Evolutionary conservation across 2,888 invertebrate genomes (phyloP).

Genomic region (Latrodectus elegans): DNA sequence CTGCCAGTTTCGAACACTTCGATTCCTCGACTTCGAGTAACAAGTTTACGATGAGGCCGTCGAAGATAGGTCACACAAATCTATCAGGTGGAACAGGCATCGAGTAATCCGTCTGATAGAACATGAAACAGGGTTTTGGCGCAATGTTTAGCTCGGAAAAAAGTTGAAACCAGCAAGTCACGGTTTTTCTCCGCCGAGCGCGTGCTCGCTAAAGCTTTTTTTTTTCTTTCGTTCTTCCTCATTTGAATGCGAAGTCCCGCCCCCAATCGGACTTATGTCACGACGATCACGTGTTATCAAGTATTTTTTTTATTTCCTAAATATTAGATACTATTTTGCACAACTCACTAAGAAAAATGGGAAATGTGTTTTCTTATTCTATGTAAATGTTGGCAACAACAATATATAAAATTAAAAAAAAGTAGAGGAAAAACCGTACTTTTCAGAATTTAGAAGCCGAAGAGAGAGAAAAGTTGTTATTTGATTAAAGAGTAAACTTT

Average conservation of each 20-base stretch:
- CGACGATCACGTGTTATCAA: conserved; percentile 40
- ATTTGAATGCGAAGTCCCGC: conserved; percentile 41
- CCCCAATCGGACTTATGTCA: conserved; percentile 28
- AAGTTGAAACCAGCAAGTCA: conserved; percentile 41
- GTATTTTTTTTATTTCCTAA: no score
- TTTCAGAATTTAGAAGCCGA: no score
- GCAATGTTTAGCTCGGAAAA: conserved; percentile 29
- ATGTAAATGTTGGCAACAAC: no score
- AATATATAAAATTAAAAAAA: no score
- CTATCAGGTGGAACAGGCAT: conserved; percentile 59
- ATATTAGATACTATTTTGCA: no score
- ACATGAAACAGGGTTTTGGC: conserved; percentile 11
- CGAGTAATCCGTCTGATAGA: conserved; percentile 9
- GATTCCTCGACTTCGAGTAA: conserved; percentile 43
- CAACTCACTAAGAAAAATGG: no score
- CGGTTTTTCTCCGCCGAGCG: conserved; percentile 45
- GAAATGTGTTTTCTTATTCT: no score
- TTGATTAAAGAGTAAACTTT: no score
- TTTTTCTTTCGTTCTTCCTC: conserved; percentile 13
- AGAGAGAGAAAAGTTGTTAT: no score
- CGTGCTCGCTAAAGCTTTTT: conserved; percentile 20
- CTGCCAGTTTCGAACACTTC: conserved; percentile 40
- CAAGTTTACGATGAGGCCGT: conserved; percentile 49
- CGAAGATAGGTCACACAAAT: conserved; percentile 63
- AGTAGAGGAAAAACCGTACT: no score